A percentile compares a stretch with the other conserved stretches of the same genome.
phyloP scores from a whole-genome alignment of 2,797 vertebrate genomes.

The Anniella stebbinsi region DNA sequence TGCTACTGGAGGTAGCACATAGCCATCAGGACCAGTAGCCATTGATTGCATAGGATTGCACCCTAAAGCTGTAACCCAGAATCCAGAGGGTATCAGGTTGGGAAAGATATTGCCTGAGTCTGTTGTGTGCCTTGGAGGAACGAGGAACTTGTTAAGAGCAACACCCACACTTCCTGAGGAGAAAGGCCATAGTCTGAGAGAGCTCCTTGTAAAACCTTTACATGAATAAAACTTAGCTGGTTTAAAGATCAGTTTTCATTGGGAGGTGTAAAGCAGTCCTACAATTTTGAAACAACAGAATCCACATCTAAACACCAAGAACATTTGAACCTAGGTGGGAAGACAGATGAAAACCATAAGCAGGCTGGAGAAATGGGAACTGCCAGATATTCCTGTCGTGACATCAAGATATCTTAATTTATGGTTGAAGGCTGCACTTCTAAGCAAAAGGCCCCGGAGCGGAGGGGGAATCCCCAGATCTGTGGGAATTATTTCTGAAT shows the following conservation, averaged over 20 bases:
- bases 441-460: background rate
- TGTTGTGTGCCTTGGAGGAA: background rate
- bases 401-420: background rate
- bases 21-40: no score
- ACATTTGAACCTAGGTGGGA: background rate
- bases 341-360: background rate
- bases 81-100: background rate
- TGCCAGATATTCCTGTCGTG: background rate
- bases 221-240: background rate
- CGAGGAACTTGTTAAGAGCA: background rate
- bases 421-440: background rate
- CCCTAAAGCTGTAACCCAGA: background rate
- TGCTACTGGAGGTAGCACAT: no score
- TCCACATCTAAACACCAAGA: background rate
- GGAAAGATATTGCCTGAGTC: conserved; percentile 13
- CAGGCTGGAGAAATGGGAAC: background rate
- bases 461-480: background rate
- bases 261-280: background rate
- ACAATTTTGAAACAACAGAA: background rate
- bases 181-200: background rate
- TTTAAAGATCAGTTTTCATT: background rate
- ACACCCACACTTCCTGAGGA: background rate
- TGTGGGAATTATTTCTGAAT: background rate
- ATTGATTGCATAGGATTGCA: background rate
- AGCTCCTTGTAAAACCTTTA: background rate